A percentile compares a stretch with the other conserved stretches of the same genome.
These are phyloP conservation scores for Anolis sagrei DNA, from an alignment of 2,113 vertebrate species.

Conservation along the genomic window DNA sequence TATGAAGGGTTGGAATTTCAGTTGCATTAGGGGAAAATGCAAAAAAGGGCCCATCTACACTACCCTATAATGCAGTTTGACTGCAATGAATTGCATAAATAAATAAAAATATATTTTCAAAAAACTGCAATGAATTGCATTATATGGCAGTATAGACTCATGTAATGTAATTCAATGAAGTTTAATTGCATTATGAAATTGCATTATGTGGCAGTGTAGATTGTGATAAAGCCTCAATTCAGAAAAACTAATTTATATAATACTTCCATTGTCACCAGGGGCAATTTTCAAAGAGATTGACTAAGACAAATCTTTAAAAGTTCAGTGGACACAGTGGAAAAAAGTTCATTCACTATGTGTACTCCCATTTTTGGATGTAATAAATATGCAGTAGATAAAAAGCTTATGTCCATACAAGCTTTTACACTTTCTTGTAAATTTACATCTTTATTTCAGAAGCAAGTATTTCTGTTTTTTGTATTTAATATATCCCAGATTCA, in stretches of 20 bases:
- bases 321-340: neutral
- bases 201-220: too few species aligned
- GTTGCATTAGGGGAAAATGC: neutral
- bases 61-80: too few species aligned
- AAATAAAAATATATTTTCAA: too few species aligned
- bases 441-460: neutral
- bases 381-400: neutral
- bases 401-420: neutral
- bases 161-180: too few species aligned
- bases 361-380: neutral
- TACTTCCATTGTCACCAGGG: neutral
- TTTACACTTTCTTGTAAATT: neutral
- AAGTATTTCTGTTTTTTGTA: neutral
- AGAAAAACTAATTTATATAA: constrained; percentile 1
- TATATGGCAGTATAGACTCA: too few species aligned
- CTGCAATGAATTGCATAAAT: too few species aligned
- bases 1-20: constrained; percentile 4
- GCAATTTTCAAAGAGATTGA: neutral
- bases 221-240: neutral
- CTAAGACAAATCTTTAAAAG: neutral
- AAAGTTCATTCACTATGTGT: neutral
- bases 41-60: neutral
- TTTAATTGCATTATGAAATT: too few species aligned
- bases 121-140: too few species aligned
- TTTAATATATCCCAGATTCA: neutral